Base-by-base conservation (phyloP, 2,888 invertebrate species). In the Clostera curtula region DNA sequence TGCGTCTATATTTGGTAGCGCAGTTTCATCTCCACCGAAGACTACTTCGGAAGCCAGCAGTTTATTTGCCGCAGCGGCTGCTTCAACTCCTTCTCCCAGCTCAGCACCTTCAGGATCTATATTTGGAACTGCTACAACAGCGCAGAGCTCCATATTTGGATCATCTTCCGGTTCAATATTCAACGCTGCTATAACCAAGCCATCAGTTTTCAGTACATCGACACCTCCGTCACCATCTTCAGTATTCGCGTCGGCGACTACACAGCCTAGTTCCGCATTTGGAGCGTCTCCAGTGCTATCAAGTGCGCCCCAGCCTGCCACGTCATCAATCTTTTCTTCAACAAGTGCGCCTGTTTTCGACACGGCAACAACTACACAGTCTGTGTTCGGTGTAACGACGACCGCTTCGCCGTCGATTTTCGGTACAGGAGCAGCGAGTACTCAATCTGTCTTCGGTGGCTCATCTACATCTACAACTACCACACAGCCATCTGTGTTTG, bases 1-100 rank as follows among this genome's bases (percentile, higher is more conserved):
- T 20, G 48, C 71, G 1, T 60, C 58, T 16, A 43, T 51, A 37
- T 51, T 54, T 35, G 33, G 52, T 1, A 31, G 51, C 25, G 31
- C 48, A 5, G 35, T 31, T 10, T 30, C 47, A 27, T 33, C 56
- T 1, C 36, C 52, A 15, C 36, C 52, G 1, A 36, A 32, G 24
- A 24, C 19, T 5, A 17, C 15, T 17, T 27, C 42, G 19, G 34
- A 40, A 29, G 34, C 43, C 20, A 27, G 39, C 25, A 22, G 35
- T 24, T 19, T 44, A 3, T 44, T 44, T 16, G 19, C 40, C 8
- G 29, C 35, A 5, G 12, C 34, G 16, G 30, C 28, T 12, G 37
- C 25, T 9, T 26, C 43, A 15, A 24, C 48, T 5, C 27, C 44
- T 0, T 33, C 49, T 10, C 27, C 38, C 1, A 47, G 52, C 12